Percentiles rank a stretch among this genome's conserved stretches.
Conservation (phyloP, 1,140 invertebrate species). For the Centruroides vittatus region DNA sequence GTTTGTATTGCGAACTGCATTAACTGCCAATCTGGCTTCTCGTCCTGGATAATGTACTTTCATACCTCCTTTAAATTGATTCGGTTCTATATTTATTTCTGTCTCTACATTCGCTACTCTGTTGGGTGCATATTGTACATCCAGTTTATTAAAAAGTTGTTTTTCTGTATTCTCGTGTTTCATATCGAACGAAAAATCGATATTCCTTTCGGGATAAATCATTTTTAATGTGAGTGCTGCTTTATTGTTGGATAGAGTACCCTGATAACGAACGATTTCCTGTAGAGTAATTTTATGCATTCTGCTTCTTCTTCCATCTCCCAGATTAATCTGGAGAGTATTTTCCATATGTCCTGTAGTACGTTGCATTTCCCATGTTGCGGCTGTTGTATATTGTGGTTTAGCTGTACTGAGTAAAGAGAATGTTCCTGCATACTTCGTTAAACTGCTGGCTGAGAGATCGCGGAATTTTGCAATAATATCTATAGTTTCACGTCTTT, state of each 20-base stretch:
- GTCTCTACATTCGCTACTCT: neutral
- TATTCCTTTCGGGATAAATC: slow-evolving; percentile 9
- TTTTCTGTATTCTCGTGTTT: slow-evolving; percentile 10
- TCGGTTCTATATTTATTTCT: neutral
- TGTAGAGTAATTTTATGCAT: slow-evolving; percentile 13
- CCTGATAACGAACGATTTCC: slow-evolving; percentile 11
- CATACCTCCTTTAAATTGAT: neutral
- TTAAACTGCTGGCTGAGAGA: slow-evolving; percentile 19
- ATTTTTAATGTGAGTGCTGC: slow-evolving; percentile 1
- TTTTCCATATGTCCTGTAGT: slow-evolving; percentile 24
- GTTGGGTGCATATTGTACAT: slow-evolving; percentile 3
- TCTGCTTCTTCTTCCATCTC: slow-evolving; percentile 9
- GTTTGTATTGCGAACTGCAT: neutral
- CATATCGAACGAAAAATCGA: slow-evolving; percentile 5
- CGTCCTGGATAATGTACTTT: slow-evolving; percentile 7
- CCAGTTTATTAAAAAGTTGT: slow-evolving; percentile 1
- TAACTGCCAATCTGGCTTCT: neutral
- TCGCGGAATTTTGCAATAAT: slow-evolving; percentile 13
- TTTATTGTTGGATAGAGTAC: slow-evolving; percentile 6
- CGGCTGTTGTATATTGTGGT: slow-evolving; percentile 20
- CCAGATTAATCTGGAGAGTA: slow-evolving; percentile 6
- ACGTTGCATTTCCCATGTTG: slow-evolving; percentile 21
- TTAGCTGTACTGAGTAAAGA: slow-evolving; percentile 16
- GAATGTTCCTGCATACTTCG: slow-evolving; percentile 15
- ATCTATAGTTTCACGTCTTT: slow-evolving; percentile 16